Conservation (phyloP, 2,888 invertebrate species). For the Cataglyphis livida region DNA sequence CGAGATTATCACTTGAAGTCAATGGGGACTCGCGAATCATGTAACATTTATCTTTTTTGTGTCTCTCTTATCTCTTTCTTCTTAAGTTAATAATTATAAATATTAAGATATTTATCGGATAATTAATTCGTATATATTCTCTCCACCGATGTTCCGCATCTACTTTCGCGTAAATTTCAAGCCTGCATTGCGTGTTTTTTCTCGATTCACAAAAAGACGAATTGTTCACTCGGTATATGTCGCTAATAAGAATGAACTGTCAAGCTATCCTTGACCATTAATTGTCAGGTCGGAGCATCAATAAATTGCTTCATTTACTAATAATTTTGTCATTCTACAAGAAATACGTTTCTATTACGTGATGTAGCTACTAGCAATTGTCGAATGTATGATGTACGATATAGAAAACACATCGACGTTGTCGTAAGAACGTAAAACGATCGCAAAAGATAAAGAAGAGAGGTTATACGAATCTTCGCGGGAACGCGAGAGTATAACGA, state of each 20-base stretch:
- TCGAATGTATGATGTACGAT: background rate
- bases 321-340: constrained; percentile 22
- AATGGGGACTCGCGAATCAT: constrained; percentile 9
- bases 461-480: constrained; percentile 74
- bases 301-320: background rate
- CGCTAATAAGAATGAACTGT: constrained; percentile 49
- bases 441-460: constrained; percentile 47
- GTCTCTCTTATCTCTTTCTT: background rate
- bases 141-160: background rate
- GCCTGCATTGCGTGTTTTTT: constrained; percentile 37
- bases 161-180: constrained; percentile 1
- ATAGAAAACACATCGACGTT: background rate
- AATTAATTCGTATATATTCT: background rate
- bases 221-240: background rate
- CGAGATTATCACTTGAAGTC: constrained; percentile 42
- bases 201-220: constrained; percentile 20
- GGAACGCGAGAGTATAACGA: constrained; percentile 59
- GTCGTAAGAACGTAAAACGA: constrained; percentile 43
- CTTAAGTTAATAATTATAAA: background rate
- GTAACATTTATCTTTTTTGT: background rate
- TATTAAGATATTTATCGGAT: constrained; percentile 8
- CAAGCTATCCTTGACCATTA: constrained; percentile 17
- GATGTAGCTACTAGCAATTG: background rate
- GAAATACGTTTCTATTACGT: background rate
- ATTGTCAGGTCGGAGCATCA: background rate